phyloP scores from a whole-genome alignment of 2,113 vertebrate genomes.

The Chaetops frenatus region DNA sequence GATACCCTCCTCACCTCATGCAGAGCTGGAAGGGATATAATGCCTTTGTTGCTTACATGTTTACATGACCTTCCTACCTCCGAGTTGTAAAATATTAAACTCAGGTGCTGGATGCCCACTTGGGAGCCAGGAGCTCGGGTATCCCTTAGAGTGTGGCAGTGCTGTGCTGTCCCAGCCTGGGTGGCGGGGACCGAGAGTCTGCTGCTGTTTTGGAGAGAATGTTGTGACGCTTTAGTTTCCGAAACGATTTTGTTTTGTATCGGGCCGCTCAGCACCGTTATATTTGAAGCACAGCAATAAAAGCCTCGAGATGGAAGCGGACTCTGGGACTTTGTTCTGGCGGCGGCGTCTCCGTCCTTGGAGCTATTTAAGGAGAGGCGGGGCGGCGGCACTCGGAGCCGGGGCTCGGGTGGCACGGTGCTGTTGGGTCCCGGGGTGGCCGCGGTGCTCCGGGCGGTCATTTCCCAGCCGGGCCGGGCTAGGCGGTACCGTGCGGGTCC shows the following conservation, averaged over 20 bases:
- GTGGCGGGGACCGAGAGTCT: fast-evolving
- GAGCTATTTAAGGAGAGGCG: neutral
- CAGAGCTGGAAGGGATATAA: neutral
- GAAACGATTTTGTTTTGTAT: neutral
- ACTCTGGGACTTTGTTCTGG: neutral
- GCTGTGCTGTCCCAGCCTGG: fast-evolving
- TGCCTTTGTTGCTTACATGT: fast-evolving
- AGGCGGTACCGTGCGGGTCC: too few relatives aligned
- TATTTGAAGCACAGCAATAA: neutral
- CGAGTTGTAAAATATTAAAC: neutral
- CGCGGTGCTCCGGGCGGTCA: neutral
- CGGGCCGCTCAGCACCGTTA: fast-evolving
- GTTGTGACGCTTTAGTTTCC: neutral
- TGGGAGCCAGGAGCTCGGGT: fast-evolving
- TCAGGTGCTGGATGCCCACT: fast-evolving
- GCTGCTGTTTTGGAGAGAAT: neutral
- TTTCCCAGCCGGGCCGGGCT: fast-evolving
- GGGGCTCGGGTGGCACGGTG: fast-evolving
- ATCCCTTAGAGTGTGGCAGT: neutral
- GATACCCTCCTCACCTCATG: neutral
- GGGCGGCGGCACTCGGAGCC: neutral
- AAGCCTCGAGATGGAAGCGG: neutral
- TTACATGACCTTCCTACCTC: neutral
- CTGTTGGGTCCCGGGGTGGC: fast-evolving
- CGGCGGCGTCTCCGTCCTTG: neutral